A percentile compares a stretch with the other conserved stretches of the same genome.
These are phyloP conservation scores for Nipponacmea schrenckii DNA, from an alignment of 2,888 invertebrate genomes.

Conservation along the genomic window DNA sequence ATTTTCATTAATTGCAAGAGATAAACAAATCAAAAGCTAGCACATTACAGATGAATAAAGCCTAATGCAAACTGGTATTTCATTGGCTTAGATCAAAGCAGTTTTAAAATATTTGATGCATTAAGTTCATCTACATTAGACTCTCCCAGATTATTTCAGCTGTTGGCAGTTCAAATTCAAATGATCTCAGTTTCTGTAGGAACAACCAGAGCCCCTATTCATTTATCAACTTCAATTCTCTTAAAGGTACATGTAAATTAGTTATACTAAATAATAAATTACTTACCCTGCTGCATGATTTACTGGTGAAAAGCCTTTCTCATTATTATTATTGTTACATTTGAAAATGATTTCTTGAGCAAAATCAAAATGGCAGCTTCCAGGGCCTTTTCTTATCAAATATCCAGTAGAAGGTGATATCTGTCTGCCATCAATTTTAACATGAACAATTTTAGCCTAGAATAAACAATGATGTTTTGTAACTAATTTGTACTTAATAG, in stretches of 20 bases:
- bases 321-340: constrained; percentile 4
- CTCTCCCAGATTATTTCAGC: no score
- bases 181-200: no score
- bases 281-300: neutral
- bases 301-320: neutral
- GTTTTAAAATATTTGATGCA: no score
- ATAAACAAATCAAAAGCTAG: neutral
- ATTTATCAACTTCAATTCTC: no score
- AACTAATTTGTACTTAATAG: neutral
- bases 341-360: constrained; percentile 74
- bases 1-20: neutral
- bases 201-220: no score
- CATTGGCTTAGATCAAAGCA: no score
- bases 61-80: no score
- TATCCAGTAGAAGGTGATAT: constrained; percentile 69
- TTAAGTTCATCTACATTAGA: no score
- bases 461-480: constrained; percentile 18
- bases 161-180: no score
- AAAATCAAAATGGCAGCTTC: constrained; percentile 81
- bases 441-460: constrained; percentile 66
- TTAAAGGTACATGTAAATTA: neutral
- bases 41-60: no score
- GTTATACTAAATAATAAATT: neutral
- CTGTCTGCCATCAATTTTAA: constrained; percentile 65
- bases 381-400: constrained; percentile 78